Percentiles rank a stretch among this genome's conserved stretches.
Conservation (phyloP, 2,888 invertebrate species). For the Scaptomyza tumidula region DNA sequence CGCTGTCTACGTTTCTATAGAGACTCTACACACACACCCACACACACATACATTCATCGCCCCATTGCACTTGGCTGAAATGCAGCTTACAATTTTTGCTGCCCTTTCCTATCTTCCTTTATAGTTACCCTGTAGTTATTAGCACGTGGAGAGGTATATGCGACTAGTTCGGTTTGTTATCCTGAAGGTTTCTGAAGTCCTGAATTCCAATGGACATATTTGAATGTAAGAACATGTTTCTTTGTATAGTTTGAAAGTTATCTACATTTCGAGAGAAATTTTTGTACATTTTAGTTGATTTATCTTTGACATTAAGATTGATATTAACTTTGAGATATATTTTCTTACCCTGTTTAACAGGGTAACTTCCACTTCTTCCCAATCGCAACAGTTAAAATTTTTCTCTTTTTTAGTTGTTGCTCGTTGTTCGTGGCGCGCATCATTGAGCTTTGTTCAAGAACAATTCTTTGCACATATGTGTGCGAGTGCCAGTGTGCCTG, state of each 20-base stretch:
- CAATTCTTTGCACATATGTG: conserved; percentile 56
- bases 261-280: too few species aligned
- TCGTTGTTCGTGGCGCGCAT: conserved; percentile 47
- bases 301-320: too few species aligned
- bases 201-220: too few species aligned
- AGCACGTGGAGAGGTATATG: neutral
- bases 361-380: neutral
- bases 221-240: too few species aligned
- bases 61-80: conserved; percentile 59
- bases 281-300: too few species aligned
- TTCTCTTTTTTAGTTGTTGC: conserved; percentile 27
- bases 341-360: neutral
- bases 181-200: too few species aligned
- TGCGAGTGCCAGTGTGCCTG: conserved; percentile 1
- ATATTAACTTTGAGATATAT: too few species aligned
- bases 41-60: conserved; percentile 29
- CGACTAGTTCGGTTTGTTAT: neutral
- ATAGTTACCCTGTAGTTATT: conserved; percentile 27
- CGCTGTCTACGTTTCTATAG: conserved; percentile 13
- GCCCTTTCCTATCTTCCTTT: conserved; percentile 25
- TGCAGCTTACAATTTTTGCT: conserved; percentile 59
- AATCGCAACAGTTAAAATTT: neutral
- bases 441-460: conserved; percentile 73
- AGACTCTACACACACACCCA: conserved; percentile 33
- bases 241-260: too few species aligned